Evolutionary conservation across 2,888 invertebrate genomes (phyloP).

Genomic region (Lithophane socia): DNA sequence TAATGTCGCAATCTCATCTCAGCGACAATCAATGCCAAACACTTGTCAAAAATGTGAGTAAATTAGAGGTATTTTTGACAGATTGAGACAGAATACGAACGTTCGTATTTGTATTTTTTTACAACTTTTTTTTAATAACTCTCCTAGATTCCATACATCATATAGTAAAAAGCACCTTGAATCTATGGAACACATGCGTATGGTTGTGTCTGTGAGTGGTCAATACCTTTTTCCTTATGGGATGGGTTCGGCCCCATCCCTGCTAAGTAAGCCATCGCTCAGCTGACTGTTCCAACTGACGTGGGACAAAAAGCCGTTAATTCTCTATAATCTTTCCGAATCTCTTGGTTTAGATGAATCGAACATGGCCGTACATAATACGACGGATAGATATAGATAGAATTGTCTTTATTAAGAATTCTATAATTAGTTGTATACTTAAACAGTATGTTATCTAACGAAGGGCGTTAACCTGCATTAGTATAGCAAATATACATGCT

Average conservation of each 20-base stretch:
- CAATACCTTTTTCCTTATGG: constrained; percentile 53
- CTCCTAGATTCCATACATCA: too few relatives aligned
- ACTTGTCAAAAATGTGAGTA: too few relatives aligned
- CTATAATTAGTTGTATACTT: neutral
- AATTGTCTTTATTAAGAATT: neutral
- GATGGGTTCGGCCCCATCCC: constrained; percentile 12
- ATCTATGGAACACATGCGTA: neutral
- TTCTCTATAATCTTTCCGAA: constrained; percentile 55
- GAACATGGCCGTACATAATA: neutral
- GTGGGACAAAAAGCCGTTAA: constrained; percentile 61
- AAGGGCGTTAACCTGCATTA: too few relatives aligned
- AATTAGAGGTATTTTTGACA: too few relatives aligned
- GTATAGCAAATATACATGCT: too few relatives aligned
- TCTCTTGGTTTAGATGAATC: constrained; percentile 13
- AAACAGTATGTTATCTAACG: too few relatives aligned
- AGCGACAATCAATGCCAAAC: too few relatives aligned
- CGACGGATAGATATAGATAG: neutral
- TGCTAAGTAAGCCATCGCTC: constrained; percentile 63
- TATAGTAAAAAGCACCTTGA: neutral
- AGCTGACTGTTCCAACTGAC: constrained; percentile 55
- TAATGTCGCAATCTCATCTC: too few relatives aligned
- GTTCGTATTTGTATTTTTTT: too few relatives aligned
- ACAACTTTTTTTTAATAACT: too few relatives aligned
- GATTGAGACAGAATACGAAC: too few relatives aligned
- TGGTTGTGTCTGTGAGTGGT: neutral